Conservation (phyloP, 2,888 invertebrate species). For the Neoaliturus tenellus region DNA sequence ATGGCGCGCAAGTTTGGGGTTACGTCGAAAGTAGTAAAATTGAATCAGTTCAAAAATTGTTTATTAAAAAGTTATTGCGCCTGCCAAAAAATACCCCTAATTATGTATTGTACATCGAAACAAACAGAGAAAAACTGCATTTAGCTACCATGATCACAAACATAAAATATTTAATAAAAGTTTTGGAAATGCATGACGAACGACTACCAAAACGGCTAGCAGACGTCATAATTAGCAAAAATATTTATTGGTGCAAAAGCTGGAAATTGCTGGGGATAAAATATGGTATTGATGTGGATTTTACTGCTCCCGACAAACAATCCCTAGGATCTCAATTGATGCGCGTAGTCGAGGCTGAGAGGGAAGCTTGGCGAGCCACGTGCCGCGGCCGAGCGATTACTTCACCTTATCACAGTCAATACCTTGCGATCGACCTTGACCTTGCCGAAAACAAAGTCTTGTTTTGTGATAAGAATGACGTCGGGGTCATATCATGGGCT, state of each 20-base stretch:
- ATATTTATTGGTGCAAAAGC: background rate
- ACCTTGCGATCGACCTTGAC: conserved; percentile 13
- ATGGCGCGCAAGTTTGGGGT: conserved; percentile 54
- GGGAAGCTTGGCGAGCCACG: background rate
- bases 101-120: conserved; percentile 53
- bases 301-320: no score
- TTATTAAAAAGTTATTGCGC: conserved; percentile 39
- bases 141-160: background rate
- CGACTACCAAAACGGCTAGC: conserved; percentile 10
- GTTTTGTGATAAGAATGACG: background rate
- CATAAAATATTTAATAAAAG: conserved; percentile 7
- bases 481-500: background rate
- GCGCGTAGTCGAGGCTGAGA: background rate
- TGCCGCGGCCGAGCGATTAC: background rate
- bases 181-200: background rate
- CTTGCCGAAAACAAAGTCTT: background rate
- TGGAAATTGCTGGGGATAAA: background rate
- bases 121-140: background rate
- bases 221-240: background rate
- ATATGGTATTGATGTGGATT: no score
- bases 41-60: conserved; percentile 17
- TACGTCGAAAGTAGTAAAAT: background rate
- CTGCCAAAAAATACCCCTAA: conserved; percentile 51
- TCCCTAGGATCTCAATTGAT: background rate
- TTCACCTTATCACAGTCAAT: background rate